Evolutionary conservation across 2,888 invertebrate species (phyloP).

Genomic region (Clusia tigrina): DNA sequence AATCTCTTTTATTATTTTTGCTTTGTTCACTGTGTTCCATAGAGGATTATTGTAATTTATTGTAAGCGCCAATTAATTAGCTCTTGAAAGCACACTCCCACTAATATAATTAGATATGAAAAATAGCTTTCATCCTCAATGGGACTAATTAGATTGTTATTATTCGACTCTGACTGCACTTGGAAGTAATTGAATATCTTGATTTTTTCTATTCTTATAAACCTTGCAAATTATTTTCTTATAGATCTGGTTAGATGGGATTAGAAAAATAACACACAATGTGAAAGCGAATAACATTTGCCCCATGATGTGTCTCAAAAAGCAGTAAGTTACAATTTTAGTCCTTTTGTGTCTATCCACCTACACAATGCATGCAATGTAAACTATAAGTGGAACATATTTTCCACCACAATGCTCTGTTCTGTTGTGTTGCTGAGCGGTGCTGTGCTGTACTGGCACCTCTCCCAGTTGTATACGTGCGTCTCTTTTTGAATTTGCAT

Average conservation of each 20-base stretch:
- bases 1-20: too few relatives aligned
- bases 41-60: too few relatives aligned
- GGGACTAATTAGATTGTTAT: too few relatives aligned
- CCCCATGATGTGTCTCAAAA: constrained; percentile 97
- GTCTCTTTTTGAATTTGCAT: neutral
- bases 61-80: too few relatives aligned
- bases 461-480: neutral
- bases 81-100: too few relatives aligned
- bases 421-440: neutral
- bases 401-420: too few relatives aligned
- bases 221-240: constrained; percentile 56
- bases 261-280: constrained; percentile 96
- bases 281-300: constrained; percentile 99
- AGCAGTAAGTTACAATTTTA: constrained; percentile 87
- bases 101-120: too few relatives aligned
- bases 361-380: neutral
- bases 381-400: neutral
- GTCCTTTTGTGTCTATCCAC: neutral
- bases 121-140: too few relatives aligned
- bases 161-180: too few relatives aligned
- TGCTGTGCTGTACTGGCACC: neutral
- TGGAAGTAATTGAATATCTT: neutral
- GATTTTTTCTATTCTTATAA: neutral
- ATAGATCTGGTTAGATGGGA: constrained; percentile 95
- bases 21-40: too few relatives aligned